A percentile compares a stretch with the other conserved stretches of the same genome.
phyloP scores from a whole-genome alignment of 2,113 vertebrate species.

The Pyxicephalus adspersus region DNA sequence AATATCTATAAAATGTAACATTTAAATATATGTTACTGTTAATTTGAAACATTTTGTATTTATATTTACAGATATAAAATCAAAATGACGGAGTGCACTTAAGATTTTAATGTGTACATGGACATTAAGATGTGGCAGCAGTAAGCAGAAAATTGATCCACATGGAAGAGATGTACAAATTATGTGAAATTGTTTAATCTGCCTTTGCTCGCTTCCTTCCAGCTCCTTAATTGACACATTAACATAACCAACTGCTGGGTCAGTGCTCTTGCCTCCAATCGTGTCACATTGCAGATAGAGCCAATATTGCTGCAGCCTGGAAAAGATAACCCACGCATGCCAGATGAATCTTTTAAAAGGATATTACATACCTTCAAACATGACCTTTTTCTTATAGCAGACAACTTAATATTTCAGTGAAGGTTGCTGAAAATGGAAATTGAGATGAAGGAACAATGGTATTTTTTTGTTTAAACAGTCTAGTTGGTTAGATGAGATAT shows the following conservation, averaged over 20 bases:
- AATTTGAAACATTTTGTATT: constrained; percentile 40
- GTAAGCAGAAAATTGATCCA: constrained; percentile 38
- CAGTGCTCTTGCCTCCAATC: constrained; percentile 43
- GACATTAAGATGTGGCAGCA: constrained; percentile 2
- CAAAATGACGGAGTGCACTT: constrained; percentile 32
- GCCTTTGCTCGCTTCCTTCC: constrained; percentile 40
- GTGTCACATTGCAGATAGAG: constrained; percentile 48
- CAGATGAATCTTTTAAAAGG: constrained; percentile 1
- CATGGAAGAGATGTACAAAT: constrained; percentile 48
- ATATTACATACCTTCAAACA: constrained; percentile 10
- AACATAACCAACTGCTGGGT: constrained; percentile 53
- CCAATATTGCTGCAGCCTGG: constrained; percentile 36
- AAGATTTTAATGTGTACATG: constrained; percentile 40
- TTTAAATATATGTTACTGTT: constrained; percentile 35
- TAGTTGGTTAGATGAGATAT: neutral
- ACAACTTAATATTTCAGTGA: constrained; percentile 6
- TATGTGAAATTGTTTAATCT: constrained; percentile 51
- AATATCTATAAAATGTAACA: constrained; percentile 16
- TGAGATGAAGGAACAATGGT: neutral
- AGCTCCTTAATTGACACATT: constrained; percentile 53
- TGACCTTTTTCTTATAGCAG: neutral
- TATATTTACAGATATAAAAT: constrained; percentile 34
- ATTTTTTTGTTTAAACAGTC: neutral
- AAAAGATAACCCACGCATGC: constrained; percentile 32
- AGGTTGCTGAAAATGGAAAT: constrained; percentile 3